Percentiles rank a stretch among this genome's conserved stretches.
phyloP scores from a whole-genome alignment of 2,797 vertebrate genomes.

The Mycteria americana region DNA sequence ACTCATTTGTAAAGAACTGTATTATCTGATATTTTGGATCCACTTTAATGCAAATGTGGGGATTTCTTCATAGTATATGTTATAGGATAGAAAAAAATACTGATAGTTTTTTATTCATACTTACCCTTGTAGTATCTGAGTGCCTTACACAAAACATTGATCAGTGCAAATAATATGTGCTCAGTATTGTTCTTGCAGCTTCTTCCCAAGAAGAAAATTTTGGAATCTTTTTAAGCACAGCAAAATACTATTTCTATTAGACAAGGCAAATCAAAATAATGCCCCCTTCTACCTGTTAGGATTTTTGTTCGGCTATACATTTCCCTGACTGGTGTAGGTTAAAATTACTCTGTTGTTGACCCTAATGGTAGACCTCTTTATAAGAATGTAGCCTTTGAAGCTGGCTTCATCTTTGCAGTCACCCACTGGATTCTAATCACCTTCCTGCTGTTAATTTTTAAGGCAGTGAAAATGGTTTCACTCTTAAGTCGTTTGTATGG shows the following conservation, averaged over 20 bases:
- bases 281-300: neutral
- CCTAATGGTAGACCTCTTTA: no score
- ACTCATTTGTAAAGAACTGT: neutral
- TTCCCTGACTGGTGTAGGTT: neutral
- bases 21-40: neutral
- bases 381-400: neutral
- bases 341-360: neutral
- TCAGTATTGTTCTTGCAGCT: neutral
- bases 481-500: neutral
- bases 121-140: neutral
- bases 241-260: neutral
- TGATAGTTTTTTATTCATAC: neutral
- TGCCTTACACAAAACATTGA: neutral
- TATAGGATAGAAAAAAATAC: neutral
- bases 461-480: neutral
- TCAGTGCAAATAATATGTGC: neutral
- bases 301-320: neutral
- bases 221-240: neutral
- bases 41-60: neutral
- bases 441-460: slow-evolving; percentile 10
- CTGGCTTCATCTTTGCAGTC: neutral
- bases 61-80: neutral
- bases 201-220: neutral
- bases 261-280: neutral
- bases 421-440: neutral